Evolutionary conservation across 2,113 vertebrate genomes (phyloP).

Genomic region (Coptodon rendalli): DNA sequence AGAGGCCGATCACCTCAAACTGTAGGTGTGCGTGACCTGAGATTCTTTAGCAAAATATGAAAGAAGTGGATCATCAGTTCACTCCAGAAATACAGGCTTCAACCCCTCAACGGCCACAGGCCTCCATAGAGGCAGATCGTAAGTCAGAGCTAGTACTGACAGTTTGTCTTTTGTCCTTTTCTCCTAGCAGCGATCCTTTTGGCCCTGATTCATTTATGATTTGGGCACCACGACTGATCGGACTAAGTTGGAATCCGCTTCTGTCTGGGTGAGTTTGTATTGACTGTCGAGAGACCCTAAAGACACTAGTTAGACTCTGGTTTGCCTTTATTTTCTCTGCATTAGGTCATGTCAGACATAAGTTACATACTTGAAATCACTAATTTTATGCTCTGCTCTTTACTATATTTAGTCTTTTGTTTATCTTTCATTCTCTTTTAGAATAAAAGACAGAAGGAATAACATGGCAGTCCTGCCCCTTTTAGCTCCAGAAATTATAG

Average conservation of each 20-base stretch:
- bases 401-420: not conserved
- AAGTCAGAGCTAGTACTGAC: accelerated
- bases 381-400: not conserved
- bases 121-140: not conserved
- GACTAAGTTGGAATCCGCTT: not conserved
- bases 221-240: not conserved
- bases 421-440: not conserved
- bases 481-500: accelerated
- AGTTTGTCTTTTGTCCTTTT: not conserved
- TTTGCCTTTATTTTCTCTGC: not conserved
- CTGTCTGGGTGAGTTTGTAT: accelerated
- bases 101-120: accelerated
- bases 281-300: not conserved
- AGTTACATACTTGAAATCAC: not conserved
- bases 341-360: accelerated
- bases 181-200: not conserved
- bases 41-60: not conserved
- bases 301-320: not conserved
- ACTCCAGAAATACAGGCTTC: not conserved
- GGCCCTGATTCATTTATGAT: not conserved
- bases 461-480: not conserved
- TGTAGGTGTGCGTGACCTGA: not conserved
- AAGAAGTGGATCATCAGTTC: not conserved
- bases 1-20: not conserved
- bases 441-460: not conserved